Conservation (phyloP, 2,113 vertebrate genomes). For the Perca fluviatilis region DNA sequence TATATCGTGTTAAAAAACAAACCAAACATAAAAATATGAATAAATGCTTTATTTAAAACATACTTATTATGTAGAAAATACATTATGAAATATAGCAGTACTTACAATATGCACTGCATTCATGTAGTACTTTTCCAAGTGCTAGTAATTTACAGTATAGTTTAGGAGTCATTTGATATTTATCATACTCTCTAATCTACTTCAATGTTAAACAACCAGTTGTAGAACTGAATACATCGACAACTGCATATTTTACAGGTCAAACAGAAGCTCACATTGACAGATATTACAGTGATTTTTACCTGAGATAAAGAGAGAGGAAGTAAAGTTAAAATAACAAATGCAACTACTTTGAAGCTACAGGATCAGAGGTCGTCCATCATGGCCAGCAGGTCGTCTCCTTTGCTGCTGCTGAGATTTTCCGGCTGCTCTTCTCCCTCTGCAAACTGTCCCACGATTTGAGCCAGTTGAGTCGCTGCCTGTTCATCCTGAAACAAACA, state of each 20-base stretch:
- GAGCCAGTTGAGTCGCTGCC: constrained; percentile 85
- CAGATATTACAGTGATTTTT: not conserved
- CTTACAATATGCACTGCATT: constrained; percentile 3
- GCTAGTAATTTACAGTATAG: not conserved
- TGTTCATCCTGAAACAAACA: constrained; percentile 84
- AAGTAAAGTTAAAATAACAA: not conserved
- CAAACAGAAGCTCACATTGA: not conserved
- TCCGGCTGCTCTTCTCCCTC: constrained; percentile 64
- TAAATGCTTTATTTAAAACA: constrained; percentile 18
- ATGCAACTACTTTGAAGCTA: not conserved
- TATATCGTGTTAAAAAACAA: not conserved
- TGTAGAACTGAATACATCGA: not conserved
- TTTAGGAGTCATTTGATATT: not conserved
- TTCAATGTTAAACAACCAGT: not conserved
- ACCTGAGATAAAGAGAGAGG: constrained; percentile 4
- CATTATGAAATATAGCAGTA: not conserved
- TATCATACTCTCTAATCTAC: not conserved
- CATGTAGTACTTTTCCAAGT: not conserved
- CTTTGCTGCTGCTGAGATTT: constrained; percentile 83
- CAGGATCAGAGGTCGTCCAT: constrained; percentile 90
- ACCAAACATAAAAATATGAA: not conserved
- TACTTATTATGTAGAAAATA: constrained; percentile 6
- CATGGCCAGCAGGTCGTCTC: constrained; percentile 91
- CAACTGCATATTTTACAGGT: not conserved
- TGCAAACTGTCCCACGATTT: constrained; percentile 88